Conservation (phyloP, 2,888 invertebrate genomes). For the Eupithecia subumbrata region DNA sequence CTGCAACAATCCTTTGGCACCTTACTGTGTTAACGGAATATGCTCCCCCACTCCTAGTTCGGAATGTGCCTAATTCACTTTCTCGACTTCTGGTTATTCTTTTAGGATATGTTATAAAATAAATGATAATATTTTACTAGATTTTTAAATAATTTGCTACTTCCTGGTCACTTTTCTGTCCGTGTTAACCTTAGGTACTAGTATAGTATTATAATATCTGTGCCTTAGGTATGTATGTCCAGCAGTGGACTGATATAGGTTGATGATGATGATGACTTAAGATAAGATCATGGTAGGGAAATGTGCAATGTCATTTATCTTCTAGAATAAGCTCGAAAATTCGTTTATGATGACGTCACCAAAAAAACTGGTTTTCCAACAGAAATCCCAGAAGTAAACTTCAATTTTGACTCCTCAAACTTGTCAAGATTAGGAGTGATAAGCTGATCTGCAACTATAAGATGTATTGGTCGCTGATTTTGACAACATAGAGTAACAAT, state of each 20-base stretch:
- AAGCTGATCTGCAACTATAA: conserved; percentile 4
- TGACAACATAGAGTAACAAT: conserved; percentile 6
- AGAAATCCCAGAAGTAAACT: neutral
- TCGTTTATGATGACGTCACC: neutral
- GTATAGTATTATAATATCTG: no score
- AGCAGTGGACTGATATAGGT: no score
- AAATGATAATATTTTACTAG: neutral
- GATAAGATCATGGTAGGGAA: neutral
- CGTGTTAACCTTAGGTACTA: neutral
- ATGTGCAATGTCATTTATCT: neutral
- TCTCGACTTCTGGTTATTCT: neutral
- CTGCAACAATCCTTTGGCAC: conserved; percentile 22
- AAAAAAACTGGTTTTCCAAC: neutral
- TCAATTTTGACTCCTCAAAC: neutral
- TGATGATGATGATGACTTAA: neutral
- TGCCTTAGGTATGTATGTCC: neutral
- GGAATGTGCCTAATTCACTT: conserved; percentile 9
- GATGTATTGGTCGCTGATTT: neutral
- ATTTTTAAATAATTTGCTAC: neutral
- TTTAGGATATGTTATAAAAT: neutral
- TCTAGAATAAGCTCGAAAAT: neutral
- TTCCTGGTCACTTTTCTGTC: neutral
- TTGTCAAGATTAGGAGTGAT: conserved; percentile 14
- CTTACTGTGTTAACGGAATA: conserved; percentile 31
- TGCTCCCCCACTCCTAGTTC: conserved; percentile 25